These are phyloP conservation scores for Tiliacea citrago DNA, from an alignment of 2,888 invertebrate genomes.

Conservation along the genomic window DNA sequence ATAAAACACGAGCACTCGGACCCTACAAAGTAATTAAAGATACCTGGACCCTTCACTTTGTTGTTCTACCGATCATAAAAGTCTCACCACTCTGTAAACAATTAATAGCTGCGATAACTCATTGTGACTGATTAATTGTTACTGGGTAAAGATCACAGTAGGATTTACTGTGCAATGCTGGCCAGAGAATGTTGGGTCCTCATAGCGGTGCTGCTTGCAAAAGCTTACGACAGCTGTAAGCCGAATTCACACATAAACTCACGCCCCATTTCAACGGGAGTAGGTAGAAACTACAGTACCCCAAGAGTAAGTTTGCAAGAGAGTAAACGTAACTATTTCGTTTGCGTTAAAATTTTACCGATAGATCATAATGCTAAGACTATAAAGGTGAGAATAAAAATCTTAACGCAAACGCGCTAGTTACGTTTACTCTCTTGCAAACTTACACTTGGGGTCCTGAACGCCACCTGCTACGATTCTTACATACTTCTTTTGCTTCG, in stretches of 20 bases:
- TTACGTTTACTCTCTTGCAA: no score
- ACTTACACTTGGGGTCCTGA: no score
- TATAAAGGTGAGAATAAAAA: no score
- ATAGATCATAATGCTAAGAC: no score
- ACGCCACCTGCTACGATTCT: not conserved
- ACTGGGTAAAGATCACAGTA: conserved; percentile 27
- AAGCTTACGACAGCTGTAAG: not conserved
- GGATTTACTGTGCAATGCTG: not conserved
- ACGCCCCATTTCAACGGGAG: not conserved
- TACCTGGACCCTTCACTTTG: not conserved
- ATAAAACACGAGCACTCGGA: no score
- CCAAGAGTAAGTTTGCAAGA: no score
- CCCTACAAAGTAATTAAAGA: conserved; percentile 2
- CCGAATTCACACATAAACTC: not conserved
- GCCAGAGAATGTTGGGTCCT: conserved; percentile 5
- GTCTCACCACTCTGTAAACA: conserved; percentile 30
- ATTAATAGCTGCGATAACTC: conserved; percentile 32
- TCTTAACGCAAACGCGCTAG: no score
- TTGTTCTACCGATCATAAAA: conserved; percentile 19
- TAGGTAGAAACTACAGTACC: not conserved
- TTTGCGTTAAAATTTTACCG: no score
- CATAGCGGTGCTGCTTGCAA: not conserved
- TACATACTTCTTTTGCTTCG: not conserved
- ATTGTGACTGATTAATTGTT: conserved; percentile 9
- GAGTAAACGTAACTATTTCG: no score